Conservation (phyloP, 2,797 vertebrate species). For the Galaxias olidus region DNA sequence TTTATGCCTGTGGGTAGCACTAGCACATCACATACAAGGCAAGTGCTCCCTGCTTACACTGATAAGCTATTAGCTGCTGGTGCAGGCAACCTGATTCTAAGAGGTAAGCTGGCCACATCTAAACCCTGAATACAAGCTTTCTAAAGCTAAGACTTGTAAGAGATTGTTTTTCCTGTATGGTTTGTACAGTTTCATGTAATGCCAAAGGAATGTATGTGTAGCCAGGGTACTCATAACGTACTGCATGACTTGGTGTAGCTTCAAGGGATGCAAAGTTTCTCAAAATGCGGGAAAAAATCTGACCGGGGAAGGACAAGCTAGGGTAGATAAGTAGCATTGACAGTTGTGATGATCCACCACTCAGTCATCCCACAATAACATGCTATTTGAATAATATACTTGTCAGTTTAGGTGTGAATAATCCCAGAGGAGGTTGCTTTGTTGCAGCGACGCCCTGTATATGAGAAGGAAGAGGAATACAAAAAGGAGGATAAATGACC, state of each 20-base stretch:
- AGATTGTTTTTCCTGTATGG: slow-evolving; percentile 12
- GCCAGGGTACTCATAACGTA: slow-evolving; percentile 22
- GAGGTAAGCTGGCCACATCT: slow-evolving; percentile 67
- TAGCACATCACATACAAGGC: slow-evolving; percentile 17
- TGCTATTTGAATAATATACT: too few relatives aligned
- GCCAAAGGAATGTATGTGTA: slow-evolving; percentile 36
- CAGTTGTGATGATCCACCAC: too few relatives aligned
- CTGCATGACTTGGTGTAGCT: slow-evolving; percentile 21
- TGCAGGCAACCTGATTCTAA: slow-evolving; percentile 27
- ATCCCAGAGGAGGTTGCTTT: too few relatives aligned
- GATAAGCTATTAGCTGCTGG: slow-evolving; percentile 23
- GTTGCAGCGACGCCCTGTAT: too few relatives aligned
- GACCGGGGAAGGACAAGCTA: too few relatives aligned
- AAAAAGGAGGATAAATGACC: slow-evolving; percentile 4
- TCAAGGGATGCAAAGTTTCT: slow-evolving; percentile 26
- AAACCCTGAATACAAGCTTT: slow-evolving; percentile 58
- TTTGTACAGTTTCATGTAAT: slow-evolving; percentile 35
- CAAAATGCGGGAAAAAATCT: too few relatives aligned
- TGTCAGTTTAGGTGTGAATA: too few relatives aligned
- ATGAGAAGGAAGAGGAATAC: slow-evolving; percentile 32
- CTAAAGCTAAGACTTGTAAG: too few relatives aligned
- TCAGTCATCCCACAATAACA: too few relatives aligned
- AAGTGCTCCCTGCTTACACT: slow-evolving; percentile 5
- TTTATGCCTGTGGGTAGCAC: slow-evolving; percentile 43
- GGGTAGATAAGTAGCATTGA: too few relatives aligned